A percentile compares a stretch with the other conserved stretches of the same genome.
Conservation (phyloP, 2,113 vertebrate genomes). For the Passer montanus region DNA sequence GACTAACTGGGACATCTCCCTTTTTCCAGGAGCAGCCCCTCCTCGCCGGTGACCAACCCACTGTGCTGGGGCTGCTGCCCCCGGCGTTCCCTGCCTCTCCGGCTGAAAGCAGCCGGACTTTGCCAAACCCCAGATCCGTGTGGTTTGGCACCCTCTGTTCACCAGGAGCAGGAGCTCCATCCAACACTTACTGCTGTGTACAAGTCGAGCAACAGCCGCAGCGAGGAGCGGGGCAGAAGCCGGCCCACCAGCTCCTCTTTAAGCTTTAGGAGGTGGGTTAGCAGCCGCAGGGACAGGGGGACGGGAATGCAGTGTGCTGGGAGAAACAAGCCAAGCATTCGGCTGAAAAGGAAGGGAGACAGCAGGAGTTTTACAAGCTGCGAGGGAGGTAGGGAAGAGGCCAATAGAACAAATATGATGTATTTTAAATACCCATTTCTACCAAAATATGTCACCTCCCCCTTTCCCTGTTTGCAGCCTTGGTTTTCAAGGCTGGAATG, state of each 20-base stretch:
- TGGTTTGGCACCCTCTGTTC: slow-evolving; percentile 20
- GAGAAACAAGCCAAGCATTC: neutral
- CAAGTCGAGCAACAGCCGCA: neutral
- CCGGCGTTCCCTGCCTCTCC: neutral
- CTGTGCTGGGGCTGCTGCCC: neutral
- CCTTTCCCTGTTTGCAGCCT: neutral
- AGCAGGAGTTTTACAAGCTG: slow-evolving; percentile 29
- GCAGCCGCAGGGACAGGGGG: slow-evolving; percentile 39
- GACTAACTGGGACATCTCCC: neutral
- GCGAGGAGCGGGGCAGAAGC: neutral
- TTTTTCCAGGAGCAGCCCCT: neutral
- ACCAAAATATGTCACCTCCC: neutral
- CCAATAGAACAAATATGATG: slow-evolving; percentile 18
- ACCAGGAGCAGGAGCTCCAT: neutral
- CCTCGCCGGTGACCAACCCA: neutral
- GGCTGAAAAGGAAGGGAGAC: slow-evolving; percentile 32
- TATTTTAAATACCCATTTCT: neutral
- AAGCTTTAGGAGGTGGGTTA: slow-evolving; percentile 24
- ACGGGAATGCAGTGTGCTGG: slow-evolving; percentile 16
- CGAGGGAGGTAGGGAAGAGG: slow-evolving; percentile 30
- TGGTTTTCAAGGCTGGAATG: neutral
- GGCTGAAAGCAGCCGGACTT: neutral
- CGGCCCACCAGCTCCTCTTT: neutral
- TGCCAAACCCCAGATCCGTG: slow-evolving; percentile 41
- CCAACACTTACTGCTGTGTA: neutral